A percentile compares a stretch with the other conserved stretches of the same genome.
Conservation (phyloP, 2,797 vertebrate species). For the Propithecus deckenii region DNA sequence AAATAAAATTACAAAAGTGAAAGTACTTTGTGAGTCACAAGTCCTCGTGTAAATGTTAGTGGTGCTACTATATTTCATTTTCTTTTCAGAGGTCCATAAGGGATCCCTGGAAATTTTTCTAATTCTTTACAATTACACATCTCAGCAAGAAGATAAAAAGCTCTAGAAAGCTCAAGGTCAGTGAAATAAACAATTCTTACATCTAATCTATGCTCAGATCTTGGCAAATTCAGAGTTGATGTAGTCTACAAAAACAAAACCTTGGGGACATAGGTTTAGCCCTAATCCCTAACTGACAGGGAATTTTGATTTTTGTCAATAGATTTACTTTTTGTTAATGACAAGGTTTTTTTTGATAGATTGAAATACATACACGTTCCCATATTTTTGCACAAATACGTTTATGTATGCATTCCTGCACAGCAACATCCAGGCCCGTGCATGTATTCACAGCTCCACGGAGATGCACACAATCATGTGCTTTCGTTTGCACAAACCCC, state of each 20-base stretch:
- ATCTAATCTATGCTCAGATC: constrained; percentile 8
- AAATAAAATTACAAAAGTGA: background rate
- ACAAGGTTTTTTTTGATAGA: background rate
- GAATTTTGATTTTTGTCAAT: background rate
- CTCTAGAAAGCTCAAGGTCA: background rate
- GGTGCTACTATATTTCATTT: background rate
- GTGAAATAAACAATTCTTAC: background rate
- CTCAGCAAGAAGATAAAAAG: constrained; percentile 37
- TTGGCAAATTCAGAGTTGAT: background rate
- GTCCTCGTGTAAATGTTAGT: background rate
- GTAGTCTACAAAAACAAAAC: background rate
- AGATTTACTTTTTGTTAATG: background rate
- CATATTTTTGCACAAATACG: background rate
- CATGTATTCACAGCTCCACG: background rate
- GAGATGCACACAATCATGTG: accelerated
- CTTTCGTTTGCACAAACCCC: background rate
- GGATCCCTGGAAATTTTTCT: background rate
- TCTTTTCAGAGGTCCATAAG: background rate
- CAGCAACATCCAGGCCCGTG: background rate
- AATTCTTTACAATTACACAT: constrained; percentile 47
- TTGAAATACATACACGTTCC: background rate
- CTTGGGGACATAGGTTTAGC: background rate
- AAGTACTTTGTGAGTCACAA: background rate
- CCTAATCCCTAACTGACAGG: background rate
- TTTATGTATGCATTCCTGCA: too few species aligned